Evolutionary conservation across 30 jellyfish, hydroid and myxozoan species (phyloP), one percentile per base, ranked within the genome.

Genomic region (Nemopilema nomurai): DNA sequence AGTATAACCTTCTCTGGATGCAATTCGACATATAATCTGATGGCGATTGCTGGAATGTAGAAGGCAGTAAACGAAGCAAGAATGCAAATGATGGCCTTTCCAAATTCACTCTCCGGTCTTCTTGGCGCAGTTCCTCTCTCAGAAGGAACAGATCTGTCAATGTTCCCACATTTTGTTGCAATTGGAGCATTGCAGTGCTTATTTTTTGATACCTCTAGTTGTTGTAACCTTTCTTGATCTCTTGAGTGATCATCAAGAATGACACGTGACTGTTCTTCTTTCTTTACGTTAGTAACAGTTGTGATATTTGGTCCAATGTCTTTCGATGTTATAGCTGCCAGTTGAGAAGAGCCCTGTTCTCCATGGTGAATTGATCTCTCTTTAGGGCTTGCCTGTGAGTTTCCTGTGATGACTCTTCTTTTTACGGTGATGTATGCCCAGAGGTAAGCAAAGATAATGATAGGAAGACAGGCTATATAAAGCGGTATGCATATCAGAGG

Each of bases 81-180:
- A 16, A 82, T 70, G 21, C 28, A 71, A 0, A 82, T 8, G 49
- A 82, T 62, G 6, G 91, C 71, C 27, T 82, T 82, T 24, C 69
- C 84, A 49, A 68, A 32, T 23, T 69, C 81, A 3, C 1, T n/a
- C 22, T 80, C 90, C 3, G 53, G 80, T 22, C 66, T 67, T 30
- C 28, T 82, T 49, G 31, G 6, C 13, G 57, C 13, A 41, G 13
- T 41, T 41, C 9, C 9, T 41, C 13, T 41, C 57, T 41, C 57
- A 13, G 13, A 41, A 41, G 57, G 13, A 13, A 13, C 57, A 41
- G 13, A 3, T 41, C 13, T 41, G 6, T 13, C 9, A 13, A 41
- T 3, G 13, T 41, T 13, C 57, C 13, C 9, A 41, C 57, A 3
- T 41, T 41, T 41, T 41, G 13, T 13, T 3, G 13, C 13, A 13